Base-by-base conservation (phyloP, 1,140 invertebrate species). In the Calosoma granatense region DNA sequence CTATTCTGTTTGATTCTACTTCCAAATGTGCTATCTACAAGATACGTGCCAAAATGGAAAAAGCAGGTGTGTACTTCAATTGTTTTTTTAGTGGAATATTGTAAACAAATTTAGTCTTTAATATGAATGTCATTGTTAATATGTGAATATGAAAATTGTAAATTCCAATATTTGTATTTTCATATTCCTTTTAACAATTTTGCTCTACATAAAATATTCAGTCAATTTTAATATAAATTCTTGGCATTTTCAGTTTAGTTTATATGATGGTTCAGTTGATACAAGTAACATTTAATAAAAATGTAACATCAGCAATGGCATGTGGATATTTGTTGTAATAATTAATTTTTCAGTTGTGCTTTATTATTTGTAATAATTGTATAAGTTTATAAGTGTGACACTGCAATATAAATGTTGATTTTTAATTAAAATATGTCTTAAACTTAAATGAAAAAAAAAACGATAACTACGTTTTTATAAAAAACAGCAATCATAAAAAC, bases 41-140 rank as follows among this genome's bases (percentile, higher is more conserved):
- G 81, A 68, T 84, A 86, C 67, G 76, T 88, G 51, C 87, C 87
- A 1, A 86, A 88, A 66, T 90, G 87, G 87, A 90, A 89, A 67
- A 87, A 88, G 68, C 81, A 84, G 74, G 84, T 84, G 63, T 65
- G 70, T 69, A 64, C 57, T 20, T 39, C 15, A 54, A 21, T 30
- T n/a, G 0, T 26, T 0, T 6, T 47, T 47, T 9, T 47, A 9
- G 9, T 47, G 17, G 17, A 47, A 47, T 4, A 30, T 30, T n/a
- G n/a, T n/a, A n/a, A 30, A 30, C 4, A 30, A 30, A 14, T 22
- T 6, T 41, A 54, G 20, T 58, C 36, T 53, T 54, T 17, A 15
- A 30, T 15, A 55, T 51, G 22, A 4, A 17, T 14, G 17, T 14
- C 21, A 52, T 20, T 56, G 20, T 15, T 9, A 4, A 39, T 14